These are phyloP conservation scores for Drosophila percnosoma DNA, from an alignment of 2,888 invertebrate species.

Conservation along the genomic window DNA sequence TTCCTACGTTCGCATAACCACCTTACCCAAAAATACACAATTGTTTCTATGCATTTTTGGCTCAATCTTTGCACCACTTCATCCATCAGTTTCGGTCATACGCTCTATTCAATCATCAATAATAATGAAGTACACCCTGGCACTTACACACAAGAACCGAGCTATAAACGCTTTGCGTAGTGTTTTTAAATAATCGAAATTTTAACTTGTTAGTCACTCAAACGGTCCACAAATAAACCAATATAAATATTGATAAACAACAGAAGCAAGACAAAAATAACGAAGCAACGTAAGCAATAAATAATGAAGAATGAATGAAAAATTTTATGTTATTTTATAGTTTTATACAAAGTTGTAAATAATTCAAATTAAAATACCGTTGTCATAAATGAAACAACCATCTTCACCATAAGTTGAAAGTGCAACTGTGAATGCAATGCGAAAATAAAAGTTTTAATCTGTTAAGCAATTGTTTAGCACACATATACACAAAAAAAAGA, in stretches of 20 bases:
- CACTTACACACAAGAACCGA: constrained; percentile 6
- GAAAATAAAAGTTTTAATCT: constrained; percentile 48
- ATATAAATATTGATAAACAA: constrained; percentile 9
- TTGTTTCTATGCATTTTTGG: constrained; percentile 44
- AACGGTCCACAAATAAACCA: constrained; percentile 56
- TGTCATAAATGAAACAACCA: constrained; percentile 43
- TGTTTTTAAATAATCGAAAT: constrained; percentile 34
- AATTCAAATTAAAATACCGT: constrained; percentile 37
- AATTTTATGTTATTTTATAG: constrained; percentile 43
- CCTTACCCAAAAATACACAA: constrained; percentile 16
- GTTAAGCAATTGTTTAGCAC: constrained; percentile 59
- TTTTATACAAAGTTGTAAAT: constrained; percentile 60
- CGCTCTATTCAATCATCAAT: constrained; percentile 34
- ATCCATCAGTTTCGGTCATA: constrained; percentile 43
- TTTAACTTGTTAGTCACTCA: constrained; percentile 53
- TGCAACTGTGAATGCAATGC: constrained; percentile 41
- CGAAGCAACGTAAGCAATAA: constrained; percentile 38
- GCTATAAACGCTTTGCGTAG: constrained; percentile 18
- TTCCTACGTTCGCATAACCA: constrained; percentile 34
- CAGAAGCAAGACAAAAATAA: constrained; percentile 18
- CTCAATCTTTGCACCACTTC: constrained; percentile 50
- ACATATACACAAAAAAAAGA: constrained; percentile 33
- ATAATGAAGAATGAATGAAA: constrained; percentile 25
- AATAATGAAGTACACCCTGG: constrained; percentile 3
- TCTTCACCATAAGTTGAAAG: constrained; percentile 53